Conservation (phyloP, 2,113 vertebrate genomes). For the Rhegmatorhina hoffmannsi region DNA sequence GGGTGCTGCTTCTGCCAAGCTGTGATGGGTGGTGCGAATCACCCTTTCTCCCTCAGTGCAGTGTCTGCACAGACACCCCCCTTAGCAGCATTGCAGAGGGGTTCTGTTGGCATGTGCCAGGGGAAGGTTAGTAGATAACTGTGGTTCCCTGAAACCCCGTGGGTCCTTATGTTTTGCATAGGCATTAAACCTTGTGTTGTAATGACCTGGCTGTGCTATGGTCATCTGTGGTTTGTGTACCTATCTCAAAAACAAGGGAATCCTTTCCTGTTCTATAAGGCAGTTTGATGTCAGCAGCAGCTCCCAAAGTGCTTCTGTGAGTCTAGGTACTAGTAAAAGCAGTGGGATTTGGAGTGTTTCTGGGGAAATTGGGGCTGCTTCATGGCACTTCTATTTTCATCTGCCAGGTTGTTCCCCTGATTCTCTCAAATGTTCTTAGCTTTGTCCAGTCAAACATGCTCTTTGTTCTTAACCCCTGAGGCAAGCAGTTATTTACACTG, state of each 20-base stretch:
- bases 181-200: fast-evolving
- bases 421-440: fast-evolving
- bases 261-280: neutral
- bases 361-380: too few relatives aligned
- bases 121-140: fast-evolving
- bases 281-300: neutral
- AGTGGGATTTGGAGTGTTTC: neutral
- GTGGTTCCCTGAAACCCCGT: neutral
- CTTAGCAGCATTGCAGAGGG: neutral
- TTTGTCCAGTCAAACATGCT: neutral
- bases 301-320: neutral
- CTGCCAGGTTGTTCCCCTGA: neutral
- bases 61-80: fast-evolving
- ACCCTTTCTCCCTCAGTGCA: fast-evolving
- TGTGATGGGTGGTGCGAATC: fast-evolving
- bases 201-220: neutral
- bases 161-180: fast-evolving
- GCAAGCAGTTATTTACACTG: fast-evolving
- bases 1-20: neutral
- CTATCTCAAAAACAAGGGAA: fast-evolving
- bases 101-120: fast-evolving
- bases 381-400: fast-evolving
- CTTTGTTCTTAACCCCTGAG: neutral
- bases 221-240: fast-evolving
- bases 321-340: neutral